Evolutionary conservation across 1,140 invertebrate genomes (phyloP), one percentile per base, ranked within the genome.

Genomic region (Lordiphosa stackelbergi): DNA sequence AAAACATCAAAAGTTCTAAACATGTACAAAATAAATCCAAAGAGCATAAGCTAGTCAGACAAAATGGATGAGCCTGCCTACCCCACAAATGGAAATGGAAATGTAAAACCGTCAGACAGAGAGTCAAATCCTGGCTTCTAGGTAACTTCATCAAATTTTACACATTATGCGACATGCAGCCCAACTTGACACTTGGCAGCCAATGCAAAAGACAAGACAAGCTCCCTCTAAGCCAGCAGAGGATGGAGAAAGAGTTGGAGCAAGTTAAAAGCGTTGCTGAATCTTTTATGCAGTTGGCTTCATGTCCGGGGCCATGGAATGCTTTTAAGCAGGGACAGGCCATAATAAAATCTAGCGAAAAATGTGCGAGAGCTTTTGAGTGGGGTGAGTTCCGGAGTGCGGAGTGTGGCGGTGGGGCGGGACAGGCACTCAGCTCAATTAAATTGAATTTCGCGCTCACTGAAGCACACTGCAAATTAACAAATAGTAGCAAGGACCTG

Each of bases 361-460:
- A 83, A 83, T 83, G 77, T 83, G 77, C 72, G 72, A 83, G 72
- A 83, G 77, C 72, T 61, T 40, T 19, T 55, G 19, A 35, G 24
- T 57, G 53, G 47, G 38, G 31, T 13, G 7, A 0, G 24, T n/a
- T 5, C 19, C 3, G 19, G 53, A 28, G 12, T 12, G 35, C 37
- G 16, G 13, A 31, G 22, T 5, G 13, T 10, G 38, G 40, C 47
- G 5, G 5, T 12, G 35, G 19, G 42, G n/a, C 19, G 41, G 19
- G 9, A 28, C 66, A 60, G 75, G 78, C 77, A 83, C 77, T 83
- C 77, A 81, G 77, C 77, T 84, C 77, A 83, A 83, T 83, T 83
- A 83, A 83, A 83, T 83, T 83, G 77, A 83, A 83, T 83, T 83
- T 83, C 78, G 77, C 77, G 77, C 77, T 83, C 65, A 84, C 77